Percentiles rank a stretch among this genome's conserved stretches.
phyloP scores from a whole-genome alignment of 2,888 invertebrate genomes.

The Heliconius ethilla region DNA sequence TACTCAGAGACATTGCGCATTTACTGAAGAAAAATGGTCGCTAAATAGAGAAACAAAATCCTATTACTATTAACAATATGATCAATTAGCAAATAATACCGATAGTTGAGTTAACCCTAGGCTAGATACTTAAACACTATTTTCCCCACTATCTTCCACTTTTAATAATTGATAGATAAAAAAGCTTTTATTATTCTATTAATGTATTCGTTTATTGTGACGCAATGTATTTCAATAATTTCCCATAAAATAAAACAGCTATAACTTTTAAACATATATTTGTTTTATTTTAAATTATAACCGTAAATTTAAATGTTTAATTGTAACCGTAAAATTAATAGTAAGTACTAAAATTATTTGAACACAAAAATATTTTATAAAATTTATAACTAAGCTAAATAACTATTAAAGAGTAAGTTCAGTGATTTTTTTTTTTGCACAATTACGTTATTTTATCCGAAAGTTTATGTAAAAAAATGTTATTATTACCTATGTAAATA shows the following conservation, averaged over 20 bases:
- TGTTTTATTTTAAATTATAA: not conserved
- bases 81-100: no score
- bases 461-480: no score
- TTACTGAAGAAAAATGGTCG: no score
- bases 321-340: not conserved
- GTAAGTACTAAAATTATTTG: constrained; percentile 2
- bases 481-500: no score
- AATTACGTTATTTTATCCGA: not conserved
- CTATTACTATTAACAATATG: no score
- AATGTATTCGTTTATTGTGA: not conserved
- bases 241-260: not conserved
- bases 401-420: not conserved
- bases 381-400: not conserved
- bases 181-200: not conserved
- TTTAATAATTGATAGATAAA: not conserved
- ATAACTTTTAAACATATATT: not conserved
- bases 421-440: not conserved
- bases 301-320: no score
- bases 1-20: no score
- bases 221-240: not conserved
- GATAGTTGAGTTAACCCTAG: no score
- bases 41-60: no score
- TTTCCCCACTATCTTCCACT: not conserved
- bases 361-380: not conserved
- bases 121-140: no score